Evolutionary conservation across 1,140 invertebrate genomes (phyloP), one percentile per base, ranked within the genome.

Genomic region (Ceratosolen solmsi): DNA sequence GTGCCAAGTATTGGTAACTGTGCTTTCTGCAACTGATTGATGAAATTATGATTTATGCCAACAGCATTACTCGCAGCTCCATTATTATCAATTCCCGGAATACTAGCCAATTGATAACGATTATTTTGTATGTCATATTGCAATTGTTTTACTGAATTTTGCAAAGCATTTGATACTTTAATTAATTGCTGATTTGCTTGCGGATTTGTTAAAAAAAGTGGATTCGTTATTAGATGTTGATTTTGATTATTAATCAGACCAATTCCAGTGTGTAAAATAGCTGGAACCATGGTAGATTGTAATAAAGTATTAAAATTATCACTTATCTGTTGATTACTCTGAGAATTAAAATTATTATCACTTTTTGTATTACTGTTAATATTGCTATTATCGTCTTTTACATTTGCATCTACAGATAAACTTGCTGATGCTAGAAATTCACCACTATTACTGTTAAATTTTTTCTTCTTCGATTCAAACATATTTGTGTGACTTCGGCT

Each of bases 1-100:
- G 87, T 83, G 1, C 86, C 90, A 0, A 91, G 77, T 33, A 85
- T 86, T 25, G 89, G 91, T 15, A 91, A 65, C 65, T 91, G 90
- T 2, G 89, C 87, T 70, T 86, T 88, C 15, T 83, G 86, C 8
- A 60, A 5, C 11, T 36, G 49, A 36, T 85, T 78, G 4, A 87
- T 79, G 4, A 82, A 36, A 70, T 88, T 90, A 4, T 87, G 68
- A 0, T 86, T 60, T 25, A 89, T 87, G 2, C 74, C 51, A 36
- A 86, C 88, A 25, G 27, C 87, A 27, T 85, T 90, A 22, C 87
- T 90, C 0, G 87, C 86, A 73, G 89, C 89, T 25, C 84, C 87
- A 8, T 84, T 22, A 54, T 82, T 88, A 30, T 91, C 90, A 25
- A 82, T 30, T 20, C 41, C 41, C 51, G 88, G 0, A 79, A 22